Evolutionary conservation across 2,888 invertebrate species (phyloP).

Genomic region (Scaptomyza reducta): DNA sequence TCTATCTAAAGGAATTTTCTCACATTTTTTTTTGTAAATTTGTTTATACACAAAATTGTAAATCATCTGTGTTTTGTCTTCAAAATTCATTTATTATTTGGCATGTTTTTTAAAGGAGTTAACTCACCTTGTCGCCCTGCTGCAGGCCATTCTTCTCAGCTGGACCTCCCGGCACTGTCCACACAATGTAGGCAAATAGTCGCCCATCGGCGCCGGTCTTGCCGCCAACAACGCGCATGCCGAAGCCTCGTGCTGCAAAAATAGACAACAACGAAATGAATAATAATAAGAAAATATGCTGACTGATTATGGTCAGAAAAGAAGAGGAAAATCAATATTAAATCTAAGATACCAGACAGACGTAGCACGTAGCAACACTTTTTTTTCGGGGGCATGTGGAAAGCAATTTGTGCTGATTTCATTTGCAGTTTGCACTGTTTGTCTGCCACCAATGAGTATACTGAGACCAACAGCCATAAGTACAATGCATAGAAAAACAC

Average conservation of each 20-base stretch:
- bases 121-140: constrained; percentile 92
- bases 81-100: constrained; percentile 29
- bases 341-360: constrained; percentile 49
- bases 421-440: constrained; percentile 68
- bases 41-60: not conserved
- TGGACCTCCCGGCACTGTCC: constrained; percentile 96
- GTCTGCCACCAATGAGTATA: constrained; percentile 39
- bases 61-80: constrained; percentile 13
- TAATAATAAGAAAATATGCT: constrained; percentile 63
- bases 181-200: constrained; percentile 95
- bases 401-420: constrained; percentile 77
- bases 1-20: constrained; percentile 23
- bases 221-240: constrained; percentile 97
- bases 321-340: constrained; percentile 50
- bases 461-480: constrained; percentile 39
- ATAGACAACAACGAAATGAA: constrained; percentile 47
- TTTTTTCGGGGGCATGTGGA: constrained; percentile 60
- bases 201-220: constrained; percentile 94
- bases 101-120: constrained; percentile 11
- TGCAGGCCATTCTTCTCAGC: constrained; percentile 95
- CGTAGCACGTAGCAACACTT: constrained; percentile 47
- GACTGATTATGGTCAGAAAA: constrained; percentile 48
- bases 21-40: constrained; percentile 6
- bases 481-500: constrained; percentile 20
- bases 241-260: constrained; percentile 92